Evolutionary conservation across 2,113 vertebrate genomes (phyloP), one percentile per base, ranked within the genome.

Genomic region (Corapipo altera): DNA sequence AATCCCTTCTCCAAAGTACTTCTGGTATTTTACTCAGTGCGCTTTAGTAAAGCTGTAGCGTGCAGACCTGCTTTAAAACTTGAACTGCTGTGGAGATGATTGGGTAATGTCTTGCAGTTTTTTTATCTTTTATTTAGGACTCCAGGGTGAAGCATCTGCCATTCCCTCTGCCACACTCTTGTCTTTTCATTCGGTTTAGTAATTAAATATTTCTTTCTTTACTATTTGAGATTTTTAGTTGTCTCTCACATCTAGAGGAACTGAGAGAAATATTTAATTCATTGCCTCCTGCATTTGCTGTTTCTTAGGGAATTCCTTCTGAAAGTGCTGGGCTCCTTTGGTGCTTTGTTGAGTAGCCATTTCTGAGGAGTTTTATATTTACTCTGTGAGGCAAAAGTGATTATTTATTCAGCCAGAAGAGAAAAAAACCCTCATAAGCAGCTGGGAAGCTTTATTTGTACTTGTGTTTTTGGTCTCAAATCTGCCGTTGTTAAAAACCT

Each of bases 191-290:
- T 64, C 0, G 0, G 32, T 93, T 97, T 93, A 97, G 97, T 97
- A 97, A 97, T 97, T 93, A 97, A 97, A 96, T 91, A 88, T 64
- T 81, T 93, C 51, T 95, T 94, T 91, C 43, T 91, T 88, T 88
- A 44, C 46, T 37, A 35, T 88, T 85, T 79, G 54, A 92, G 30
- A 32, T 86, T 78, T 95, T 95, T 61, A 89, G 82, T 93, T 95
- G 72, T 84, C 80, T 95, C 81, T 97, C 91, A n/a, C 65, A 76
- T 75, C 58, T 39, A 55, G 91, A 96, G 64, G 62, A 93, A 73
- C 85, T 33, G 44, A 43, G 71, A 37, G 27, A 69, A 95, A 97
- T 96, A 95, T 96, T 97, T 97, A 96, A 97, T 98, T 95, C 78
- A 91, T 95, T 37, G n/a, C 61, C 44, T 82, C 22, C 52, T 77